Conservation (phyloP, 2,888 invertebrate genomes). For the Stegana nigrithorax region DNA sequence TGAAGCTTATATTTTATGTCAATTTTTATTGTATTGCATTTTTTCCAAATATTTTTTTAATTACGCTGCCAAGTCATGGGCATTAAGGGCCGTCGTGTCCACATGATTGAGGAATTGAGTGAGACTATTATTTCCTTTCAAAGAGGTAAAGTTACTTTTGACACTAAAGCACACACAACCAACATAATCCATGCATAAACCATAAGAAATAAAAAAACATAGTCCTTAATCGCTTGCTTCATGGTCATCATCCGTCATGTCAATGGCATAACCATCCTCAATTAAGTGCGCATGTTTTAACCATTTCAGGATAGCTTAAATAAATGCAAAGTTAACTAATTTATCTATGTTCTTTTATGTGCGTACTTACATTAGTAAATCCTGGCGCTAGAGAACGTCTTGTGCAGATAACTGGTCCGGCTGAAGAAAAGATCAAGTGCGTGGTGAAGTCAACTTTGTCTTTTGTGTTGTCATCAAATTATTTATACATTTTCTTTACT, state of each 20-base stretch:
- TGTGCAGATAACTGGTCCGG: slow-evolving; percentile 94
- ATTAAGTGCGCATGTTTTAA: too few species aligned
- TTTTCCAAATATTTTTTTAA: slow-evolving; percentile 15
- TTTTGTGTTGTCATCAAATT: background rate
- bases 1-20: background rate
- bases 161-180: too few species aligned
- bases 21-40: background rate
- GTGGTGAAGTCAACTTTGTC: slow-evolving; percentile 68
- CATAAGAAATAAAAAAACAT: background rate
- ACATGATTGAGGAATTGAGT: slow-evolving; percentile 98
- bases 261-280: too few species aligned
- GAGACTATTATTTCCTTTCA: slow-evolving; percentile 99
- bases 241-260: too few species aligned
- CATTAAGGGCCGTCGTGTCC: slow-evolving; percentile 97
- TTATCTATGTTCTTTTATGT: too few species aligned
- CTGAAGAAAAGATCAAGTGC: slow-evolving; percentile 94
- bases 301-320: too few species aligned
- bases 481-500: background rate
- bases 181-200: background rate
- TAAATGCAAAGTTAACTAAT: too few species aligned
- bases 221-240: background rate
- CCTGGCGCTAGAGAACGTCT: slow-evolving; percentile 95
- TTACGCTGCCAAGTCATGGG: slow-evolving; percentile 84
- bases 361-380: slow-evolving; percentile 80
- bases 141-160: slow-evolving; percentile 80